These are phyloP conservation scores for Diprion similis DNA, from an alignment of 1,140 invertebrate genomes.

Conservation along the genomic window DNA sequence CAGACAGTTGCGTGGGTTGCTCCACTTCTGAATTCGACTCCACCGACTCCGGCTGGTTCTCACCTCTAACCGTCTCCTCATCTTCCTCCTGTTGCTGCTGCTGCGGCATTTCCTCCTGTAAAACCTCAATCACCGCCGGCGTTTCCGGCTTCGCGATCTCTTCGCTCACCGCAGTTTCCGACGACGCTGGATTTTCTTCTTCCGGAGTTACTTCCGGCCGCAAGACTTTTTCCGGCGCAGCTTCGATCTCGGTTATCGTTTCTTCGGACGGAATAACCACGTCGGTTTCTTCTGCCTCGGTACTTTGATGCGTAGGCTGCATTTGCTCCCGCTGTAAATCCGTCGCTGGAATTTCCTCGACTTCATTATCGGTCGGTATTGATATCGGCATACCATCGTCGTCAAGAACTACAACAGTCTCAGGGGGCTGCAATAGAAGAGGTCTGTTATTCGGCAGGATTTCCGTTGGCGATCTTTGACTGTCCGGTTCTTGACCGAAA, in stretches of 20 bases:
- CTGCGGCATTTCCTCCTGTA: conserved; percentile 9
- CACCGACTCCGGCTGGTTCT: conserved; percentile 19
- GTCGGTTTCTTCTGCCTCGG: neutral
- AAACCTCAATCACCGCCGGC: conserved; percentile 8
- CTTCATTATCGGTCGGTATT: conserved; percentile 31
- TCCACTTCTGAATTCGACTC: neutral
- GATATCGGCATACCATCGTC: conserved; percentile 44
- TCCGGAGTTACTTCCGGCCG: neutral
- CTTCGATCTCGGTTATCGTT: neutral
- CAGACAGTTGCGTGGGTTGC: conserved; percentile 32
- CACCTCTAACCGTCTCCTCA: conserved; percentile 24
- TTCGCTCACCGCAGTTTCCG: neutral
- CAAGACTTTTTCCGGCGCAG: neutral
- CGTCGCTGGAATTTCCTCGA: conserved; percentile 23
- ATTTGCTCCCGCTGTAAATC: conserved; percentile 29
- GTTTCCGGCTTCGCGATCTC: neutral
- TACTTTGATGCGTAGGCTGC: conserved; percentile 18
- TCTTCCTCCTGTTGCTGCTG: neutral
- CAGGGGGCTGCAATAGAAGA: conserved; percentile 34
- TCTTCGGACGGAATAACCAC: neutral
- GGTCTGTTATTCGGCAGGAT: conserved; percentile 29
- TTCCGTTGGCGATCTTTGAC: conserved; percentile 26
- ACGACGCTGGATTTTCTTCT: neutral
- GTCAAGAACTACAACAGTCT: conserved; percentile 42
- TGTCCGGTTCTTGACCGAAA: conserved; percentile 20